Evolutionary conservation across 2,113 vertebrate genomes (phyloP).

Genomic region (Cepphus grylle): DNA sequence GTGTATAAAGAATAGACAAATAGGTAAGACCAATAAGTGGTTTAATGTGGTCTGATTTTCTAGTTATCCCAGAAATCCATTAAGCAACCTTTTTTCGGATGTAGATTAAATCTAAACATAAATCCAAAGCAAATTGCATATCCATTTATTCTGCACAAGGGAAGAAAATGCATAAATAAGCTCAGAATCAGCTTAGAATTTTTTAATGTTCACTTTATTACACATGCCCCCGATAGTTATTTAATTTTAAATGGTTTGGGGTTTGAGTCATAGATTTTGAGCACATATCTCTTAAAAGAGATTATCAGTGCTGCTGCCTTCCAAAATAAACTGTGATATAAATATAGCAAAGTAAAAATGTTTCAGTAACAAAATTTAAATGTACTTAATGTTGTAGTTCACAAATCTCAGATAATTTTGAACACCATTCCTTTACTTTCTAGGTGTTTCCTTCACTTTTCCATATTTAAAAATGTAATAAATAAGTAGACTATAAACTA

Average conservation of each 20-base stretch:
- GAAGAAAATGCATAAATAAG: slow-evolving; percentile 16
- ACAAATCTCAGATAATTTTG: neutral
- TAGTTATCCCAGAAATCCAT: neutral
- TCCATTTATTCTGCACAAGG: neutral
- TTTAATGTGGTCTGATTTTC: neutral
- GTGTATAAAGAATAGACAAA: neutral
- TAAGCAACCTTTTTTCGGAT: neutral
- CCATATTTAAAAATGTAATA: neutral
- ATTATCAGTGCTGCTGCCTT: neutral
- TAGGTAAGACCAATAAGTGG: neutral
- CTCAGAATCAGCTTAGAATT: neutral
- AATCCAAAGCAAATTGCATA: neutral
- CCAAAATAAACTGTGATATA: neutral
- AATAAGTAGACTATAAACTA: neutral
- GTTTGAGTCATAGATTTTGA: neutral
- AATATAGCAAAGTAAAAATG: neutral
- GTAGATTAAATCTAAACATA: neutral
- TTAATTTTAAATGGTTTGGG: slow-evolving; percentile 2
- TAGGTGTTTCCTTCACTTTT: neutral
- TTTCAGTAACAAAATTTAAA: neutral
- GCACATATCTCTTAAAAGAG: neutral
- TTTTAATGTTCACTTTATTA: slow-evolving; percentile 4
- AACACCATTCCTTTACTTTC: neutral
- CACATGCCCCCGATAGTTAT: neutral
- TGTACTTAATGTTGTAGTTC: neutral